Evolutionary conservation across 2,113 vertebrate genomes (phyloP), one percentile per base, ranked within the genome.

Genomic region (Ochotona princeps): DNA sequence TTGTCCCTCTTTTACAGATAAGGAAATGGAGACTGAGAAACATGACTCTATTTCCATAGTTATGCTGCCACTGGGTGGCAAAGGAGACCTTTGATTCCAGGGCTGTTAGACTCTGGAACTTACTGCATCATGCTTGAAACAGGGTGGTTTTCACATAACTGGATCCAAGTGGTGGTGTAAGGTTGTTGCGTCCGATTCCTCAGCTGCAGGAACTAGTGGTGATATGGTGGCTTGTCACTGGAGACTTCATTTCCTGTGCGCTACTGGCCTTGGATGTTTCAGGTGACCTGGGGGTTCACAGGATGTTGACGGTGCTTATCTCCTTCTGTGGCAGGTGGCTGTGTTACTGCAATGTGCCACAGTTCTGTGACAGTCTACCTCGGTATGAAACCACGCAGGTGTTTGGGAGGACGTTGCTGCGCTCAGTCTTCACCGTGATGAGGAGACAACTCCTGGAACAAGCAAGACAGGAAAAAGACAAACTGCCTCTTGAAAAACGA

Each of bases 281-380:
- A 6, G 60, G 28, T 32, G 35, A 9, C 5, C 49, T 30, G 18
- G 54, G 51, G 7, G 17, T 32, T 63, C 7, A 32, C 63, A 61
- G 83, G 17, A 4, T 28, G 12, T 2, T 94, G 35, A 91, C 30
- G 84, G 79, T 80, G 63, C 49, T 28, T 30, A 61, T 93, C 74
- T 66, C 1, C 2, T 96, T 61, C 83, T 57, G 49, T 91, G 85
- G 10, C 97, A 99, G 99, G 95, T 99, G 99, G 99, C 98, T 99
- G 93, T 99, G 99, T 97, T 99, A 99, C 92, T 99, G 99, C 98
- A 99, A 99, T 0, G 99, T 99, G 74, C 99, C 99, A 74, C 99
- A 99, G 98, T 99, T 99, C 98, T 99, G 99, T 86, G 99, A 99
- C 98, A 99, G 99, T 96, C 98, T 99, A 89, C 99, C 99, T 86